These are phyloP conservation scores for Brachyistius frenatus DNA, from an alignment of 2,113 vertebrate genomes.

Conservation along the genomic window DNA sequence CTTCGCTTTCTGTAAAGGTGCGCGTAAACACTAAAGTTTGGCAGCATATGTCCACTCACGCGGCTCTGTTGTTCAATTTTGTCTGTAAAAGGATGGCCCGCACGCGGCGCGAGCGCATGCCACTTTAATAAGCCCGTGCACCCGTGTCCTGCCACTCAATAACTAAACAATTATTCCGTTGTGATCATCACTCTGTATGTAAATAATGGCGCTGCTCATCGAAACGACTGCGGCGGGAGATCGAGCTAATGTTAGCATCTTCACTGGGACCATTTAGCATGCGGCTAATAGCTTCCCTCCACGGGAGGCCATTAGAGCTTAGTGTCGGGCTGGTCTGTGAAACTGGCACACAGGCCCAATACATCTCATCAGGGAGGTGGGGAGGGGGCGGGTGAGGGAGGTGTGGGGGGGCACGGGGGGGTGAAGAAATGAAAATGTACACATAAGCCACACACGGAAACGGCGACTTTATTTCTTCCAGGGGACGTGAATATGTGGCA, in stretches of 20 bases:
- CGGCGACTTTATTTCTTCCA: slow-evolving; percentile 51
- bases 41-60: background rate
- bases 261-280: slow-evolving; percentile 74
- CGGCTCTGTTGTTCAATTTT: background rate
- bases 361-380: slow-evolving; percentile 55
- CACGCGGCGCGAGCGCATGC: background rate
- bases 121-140: slow-evolving; percentile 11
- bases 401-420: background rate
- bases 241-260: slow-evolving; percentile 72
- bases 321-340: slow-evolving; percentile 42
- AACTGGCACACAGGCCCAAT: slow-evolving; percentile 42
- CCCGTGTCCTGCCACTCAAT: slow-evolving; percentile 4
- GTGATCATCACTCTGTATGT: slow-evolving; percentile 46
- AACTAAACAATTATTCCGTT: slow-evolving; percentile 14
- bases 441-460: slow-evolving; percentile 46
- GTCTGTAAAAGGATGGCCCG: background rate
- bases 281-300: slow-evolving; percentile 67
- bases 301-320: slow-evolving; percentile 62
- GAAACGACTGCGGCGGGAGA: slow-evolving; percentile 66
- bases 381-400: too few species aligned
- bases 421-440: slow-evolving; percentile 61
- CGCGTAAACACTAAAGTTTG: slow-evolving; percentile 1
- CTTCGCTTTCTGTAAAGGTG: slow-evolving; percentile 8
- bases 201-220: slow-evolving; percentile 64
- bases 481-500: slow-evolving; percentile 66